Conservation (phyloP, 2,113 vertebrate species). For the Datnioides undecimradiatus region DNA sequence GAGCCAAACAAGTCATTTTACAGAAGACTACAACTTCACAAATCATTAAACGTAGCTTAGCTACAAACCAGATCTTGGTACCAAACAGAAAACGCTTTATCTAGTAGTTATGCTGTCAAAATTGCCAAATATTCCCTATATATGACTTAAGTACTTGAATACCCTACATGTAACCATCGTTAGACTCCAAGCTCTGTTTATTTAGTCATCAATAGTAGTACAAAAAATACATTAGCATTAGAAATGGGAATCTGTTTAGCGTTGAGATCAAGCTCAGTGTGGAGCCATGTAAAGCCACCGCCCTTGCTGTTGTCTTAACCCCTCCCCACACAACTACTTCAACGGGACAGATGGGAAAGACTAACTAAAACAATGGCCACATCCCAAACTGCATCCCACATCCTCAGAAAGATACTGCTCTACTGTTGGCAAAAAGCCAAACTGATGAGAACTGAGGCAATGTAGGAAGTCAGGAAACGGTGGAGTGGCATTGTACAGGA, state of each 20-base stretch:
- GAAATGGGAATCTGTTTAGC: constrained; percentile 63
- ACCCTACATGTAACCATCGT: constrained; percentile 7
- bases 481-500: background rate
- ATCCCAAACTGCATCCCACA: constrained; percentile 29
- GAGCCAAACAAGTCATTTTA: background rate
- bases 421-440: constrained; percentile 8
- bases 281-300: constrained; percentile 40
- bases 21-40: background rate
- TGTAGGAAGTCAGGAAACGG: background rate
- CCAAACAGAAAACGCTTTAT: background rate
- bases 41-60: background rate
- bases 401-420: constrained; percentile 10
- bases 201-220: constrained; percentile 60
- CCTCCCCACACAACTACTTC: constrained; percentile 18
- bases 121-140: constrained; percentile 33
- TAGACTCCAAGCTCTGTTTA: constrained; percentile 19
- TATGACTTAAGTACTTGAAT: constrained; percentile 16
- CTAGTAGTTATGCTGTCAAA: background rate
- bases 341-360: background rate
- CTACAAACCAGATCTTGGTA: background rate
- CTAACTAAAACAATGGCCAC: constrained; percentile 29
- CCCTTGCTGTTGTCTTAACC: constrained; percentile 20
- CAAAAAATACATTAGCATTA: constrained; percentile 72
- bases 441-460: background rate
- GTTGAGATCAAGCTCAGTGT: constrained; percentile 43